Evolutionary conservation across 2,113 vertebrate species (phyloP).

Genomic region (Monarcha castaneiventris): DNA sequence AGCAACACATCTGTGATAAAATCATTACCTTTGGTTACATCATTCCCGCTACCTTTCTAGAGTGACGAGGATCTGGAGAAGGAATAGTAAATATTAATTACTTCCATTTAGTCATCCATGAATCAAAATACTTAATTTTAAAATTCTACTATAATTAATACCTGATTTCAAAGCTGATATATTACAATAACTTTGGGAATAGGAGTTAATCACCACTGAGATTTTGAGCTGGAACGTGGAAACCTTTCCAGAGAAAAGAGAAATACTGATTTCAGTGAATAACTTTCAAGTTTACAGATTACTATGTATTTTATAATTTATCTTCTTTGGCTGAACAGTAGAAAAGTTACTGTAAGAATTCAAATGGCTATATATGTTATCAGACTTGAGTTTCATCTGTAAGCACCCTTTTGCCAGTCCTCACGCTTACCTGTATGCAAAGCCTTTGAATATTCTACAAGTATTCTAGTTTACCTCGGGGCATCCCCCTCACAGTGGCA

Average conservation of each 20-base stretch:
- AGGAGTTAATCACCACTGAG: neutral
- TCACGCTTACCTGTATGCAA: neutral
- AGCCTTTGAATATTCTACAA: neutral
- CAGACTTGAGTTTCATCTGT: neutral
- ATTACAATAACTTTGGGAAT: neutral
- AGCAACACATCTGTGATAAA: neutral
- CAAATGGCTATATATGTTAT: neutral
- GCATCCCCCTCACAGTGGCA: neutral
- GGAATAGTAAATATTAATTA: neutral
- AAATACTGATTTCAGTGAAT: neutral
- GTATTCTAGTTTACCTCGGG: neutral
- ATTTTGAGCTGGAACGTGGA: neutral
- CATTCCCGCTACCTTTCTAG: neutral
- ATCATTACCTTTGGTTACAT: neutral
- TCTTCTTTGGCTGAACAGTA: neutral
- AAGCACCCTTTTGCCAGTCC: neutral
- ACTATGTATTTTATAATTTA: neutral
- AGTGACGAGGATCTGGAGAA: neutral
- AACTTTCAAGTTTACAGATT: neutral
- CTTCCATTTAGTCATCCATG: neutral
- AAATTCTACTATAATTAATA: neutral
- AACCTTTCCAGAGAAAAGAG: neutral
- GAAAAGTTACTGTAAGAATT: neutral
- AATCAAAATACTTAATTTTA: neutral
- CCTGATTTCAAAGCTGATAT: neutral